These are phyloP conservation scores for Saccostrea echinata DNA, from an alignment of 1,140 invertebrate genomes.

Conservation along the genomic window DNA sequence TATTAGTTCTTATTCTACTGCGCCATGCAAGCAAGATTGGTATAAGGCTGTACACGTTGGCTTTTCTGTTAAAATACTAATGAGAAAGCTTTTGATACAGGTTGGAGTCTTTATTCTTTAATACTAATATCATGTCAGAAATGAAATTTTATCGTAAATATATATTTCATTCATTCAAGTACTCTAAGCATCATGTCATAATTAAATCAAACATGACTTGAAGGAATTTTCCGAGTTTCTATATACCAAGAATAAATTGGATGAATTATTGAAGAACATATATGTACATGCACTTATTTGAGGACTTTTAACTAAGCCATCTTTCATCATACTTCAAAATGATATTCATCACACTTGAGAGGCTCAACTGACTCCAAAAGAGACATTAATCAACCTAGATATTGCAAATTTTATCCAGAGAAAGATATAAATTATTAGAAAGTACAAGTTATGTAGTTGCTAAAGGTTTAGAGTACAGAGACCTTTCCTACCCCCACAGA, in stretches of 20 bases:
- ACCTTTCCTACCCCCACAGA: background rate
- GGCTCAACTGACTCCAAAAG: background rate
- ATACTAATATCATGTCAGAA: background rate
- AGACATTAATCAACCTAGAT: background rate
- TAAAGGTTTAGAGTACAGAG: background rate
- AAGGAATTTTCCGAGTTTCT: background rate
- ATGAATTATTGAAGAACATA: background rate
- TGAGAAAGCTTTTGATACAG: background rate
- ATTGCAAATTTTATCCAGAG: background rate
- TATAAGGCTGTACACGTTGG: background rate
- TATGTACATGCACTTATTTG: background rate
- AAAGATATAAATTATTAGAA: background rate
- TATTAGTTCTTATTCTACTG: background rate
- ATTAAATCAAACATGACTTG: background rate
- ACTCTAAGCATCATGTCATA: background rate
- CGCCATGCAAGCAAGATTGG: background rate
- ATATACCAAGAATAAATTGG: background rate
- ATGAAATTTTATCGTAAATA: background rate
- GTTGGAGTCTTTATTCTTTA: background rate
- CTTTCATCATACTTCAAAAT: background rate
- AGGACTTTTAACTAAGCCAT: background rate
- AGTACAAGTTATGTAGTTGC: background rate
- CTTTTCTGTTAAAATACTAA: background rate
- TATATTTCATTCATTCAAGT: background rate
- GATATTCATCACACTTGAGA: background rate